These are phyloP conservation scores for Hyaena hyaena DNA, from an alignment of 2,113 vertebrate genomes.

Conservation along the genomic window DNA sequence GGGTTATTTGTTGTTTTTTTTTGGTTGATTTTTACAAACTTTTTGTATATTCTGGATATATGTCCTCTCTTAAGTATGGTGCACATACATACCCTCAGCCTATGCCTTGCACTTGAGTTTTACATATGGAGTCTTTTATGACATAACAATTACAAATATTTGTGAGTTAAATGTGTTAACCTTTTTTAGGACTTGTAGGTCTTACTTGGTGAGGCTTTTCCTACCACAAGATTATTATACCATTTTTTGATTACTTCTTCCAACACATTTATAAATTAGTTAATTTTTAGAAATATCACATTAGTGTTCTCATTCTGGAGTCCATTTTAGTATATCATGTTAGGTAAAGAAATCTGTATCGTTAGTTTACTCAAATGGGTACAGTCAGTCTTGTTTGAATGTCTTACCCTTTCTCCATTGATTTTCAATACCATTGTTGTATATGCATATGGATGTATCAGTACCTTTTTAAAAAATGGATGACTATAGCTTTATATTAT, in stretches of 20 bases:
- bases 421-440: not conserved
- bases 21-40: not conserved
- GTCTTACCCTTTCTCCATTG: not conserved
- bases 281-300: not conserved
- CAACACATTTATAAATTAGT: not conserved
- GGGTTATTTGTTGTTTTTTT: not conserved
- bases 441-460: not conserved
- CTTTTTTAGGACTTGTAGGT: not conserved
- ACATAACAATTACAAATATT: not conserved
- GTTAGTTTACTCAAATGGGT: not conserved
- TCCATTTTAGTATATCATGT: not conserved
- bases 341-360: not conserved
- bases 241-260: slow-evolving; percentile 6
- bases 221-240: not conserved
- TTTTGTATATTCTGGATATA: not conserved
- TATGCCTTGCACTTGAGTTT: slow-evolving; percentile 18
- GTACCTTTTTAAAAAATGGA: not conserved
- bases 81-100: not conserved
- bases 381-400: not conserved
- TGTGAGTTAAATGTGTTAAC: not conserved
- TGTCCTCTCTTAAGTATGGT: not conserved
- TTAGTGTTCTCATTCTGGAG: not conserved
- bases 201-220: not conserved
- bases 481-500: not conserved
- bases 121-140: not conserved